phyloP scores from a whole-genome alignment of 2,888 invertebrate species.

The Plagiodera versicolora region DNA sequence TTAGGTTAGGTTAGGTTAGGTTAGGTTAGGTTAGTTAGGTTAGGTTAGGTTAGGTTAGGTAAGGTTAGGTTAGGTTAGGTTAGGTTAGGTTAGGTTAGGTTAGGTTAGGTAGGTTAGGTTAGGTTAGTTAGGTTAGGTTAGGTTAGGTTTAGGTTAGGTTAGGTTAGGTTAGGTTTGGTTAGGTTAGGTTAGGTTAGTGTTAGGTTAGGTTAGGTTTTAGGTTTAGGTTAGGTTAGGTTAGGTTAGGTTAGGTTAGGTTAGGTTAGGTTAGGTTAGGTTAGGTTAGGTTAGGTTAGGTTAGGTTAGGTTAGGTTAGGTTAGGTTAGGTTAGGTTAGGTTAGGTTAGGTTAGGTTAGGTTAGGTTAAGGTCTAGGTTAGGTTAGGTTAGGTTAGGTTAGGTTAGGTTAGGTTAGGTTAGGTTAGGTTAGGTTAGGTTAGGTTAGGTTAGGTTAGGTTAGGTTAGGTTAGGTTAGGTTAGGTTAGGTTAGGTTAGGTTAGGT shows the following conservation, averaged over 20 bases:
- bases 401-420: no score
- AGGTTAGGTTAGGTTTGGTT: conserved; percentile 6
- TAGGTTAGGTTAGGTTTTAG: not conserved
- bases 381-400: no score
- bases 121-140: conserved; percentile 8
- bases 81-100: not conserved
- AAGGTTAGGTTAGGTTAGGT: not conserved
- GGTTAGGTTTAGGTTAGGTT: conserved; percentile 5
- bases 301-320: conserved; percentile 10
- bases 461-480: no score
- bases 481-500: no score
- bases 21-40: conserved; percentile 2
- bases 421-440: no score
- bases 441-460: no score
- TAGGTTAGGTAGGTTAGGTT: conserved; percentile 3
- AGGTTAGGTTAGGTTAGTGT: conserved; percentile 12
- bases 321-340: conserved; percentile 9
- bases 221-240: conserved; percentile 8
- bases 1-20: conserved; percentile 7
- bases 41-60: conserved; percentile 13
- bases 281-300: conserved; percentile 11
- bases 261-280: conserved; percentile 10
- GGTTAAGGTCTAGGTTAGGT: no score
- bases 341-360: no score
- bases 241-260: conserved; percentile 11